A percentile compares a stretch with the other conserved stretches of the same genome.
These are phyloP conservation scores for Sarcophaga peregrina DNA, from an alignment of 1,140 invertebrate genomes.

Conservation along the genomic window DNA sequence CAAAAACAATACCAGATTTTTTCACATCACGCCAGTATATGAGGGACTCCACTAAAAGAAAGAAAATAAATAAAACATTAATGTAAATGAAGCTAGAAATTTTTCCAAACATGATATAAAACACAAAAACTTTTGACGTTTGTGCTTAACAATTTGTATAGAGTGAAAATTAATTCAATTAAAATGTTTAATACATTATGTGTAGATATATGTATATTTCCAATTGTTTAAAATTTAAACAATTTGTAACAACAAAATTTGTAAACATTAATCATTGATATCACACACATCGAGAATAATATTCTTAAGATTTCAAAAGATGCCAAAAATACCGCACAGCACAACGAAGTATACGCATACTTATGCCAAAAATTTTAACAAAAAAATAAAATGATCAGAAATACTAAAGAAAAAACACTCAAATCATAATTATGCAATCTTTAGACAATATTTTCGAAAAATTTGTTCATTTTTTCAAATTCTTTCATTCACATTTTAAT, in stretches of 20 bases:
- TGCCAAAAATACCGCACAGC: constrained; percentile 17
- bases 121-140: not conserved
- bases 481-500: not conserved
- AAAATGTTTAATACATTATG: no score
- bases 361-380: not conserved
- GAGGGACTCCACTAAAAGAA: constrained; percentile 88
- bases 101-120: not conserved
- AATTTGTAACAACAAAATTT: not conserved
- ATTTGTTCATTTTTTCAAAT: not conserved
- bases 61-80: constrained; percentile 50
- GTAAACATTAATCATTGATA: constrained; percentile 20
- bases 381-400: no score
- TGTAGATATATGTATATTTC: not conserved
- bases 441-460: not conserved
- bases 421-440: constrained; percentile 25
- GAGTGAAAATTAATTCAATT: no score
- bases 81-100: not conserved
- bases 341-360: not conserved
- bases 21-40: constrained; percentile 97
- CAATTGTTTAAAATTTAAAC: not conserved
- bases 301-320: not conserved
- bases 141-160: no score
- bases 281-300: not conserved
- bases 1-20: constrained; percentile 92
- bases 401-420: not conserved